Conservation (phyloP, 2,113 vertebrate species). For the Isichthys henryi region DNA sequence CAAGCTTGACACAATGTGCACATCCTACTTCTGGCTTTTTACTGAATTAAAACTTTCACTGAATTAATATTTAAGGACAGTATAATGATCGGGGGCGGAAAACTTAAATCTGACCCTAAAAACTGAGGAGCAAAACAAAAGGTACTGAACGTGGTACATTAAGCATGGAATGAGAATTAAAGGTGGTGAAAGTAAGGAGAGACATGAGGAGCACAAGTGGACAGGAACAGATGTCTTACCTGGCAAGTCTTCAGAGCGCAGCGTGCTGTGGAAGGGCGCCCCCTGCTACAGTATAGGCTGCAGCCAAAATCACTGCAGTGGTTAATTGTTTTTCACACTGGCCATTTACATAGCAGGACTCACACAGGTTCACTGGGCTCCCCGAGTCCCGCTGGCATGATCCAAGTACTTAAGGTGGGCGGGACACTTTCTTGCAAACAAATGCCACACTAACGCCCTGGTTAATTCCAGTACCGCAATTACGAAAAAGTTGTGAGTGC, state of each 20-base stretch:
- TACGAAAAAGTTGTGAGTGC: background rate
- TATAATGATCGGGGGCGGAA: background rate
- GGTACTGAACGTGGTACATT: background rate
- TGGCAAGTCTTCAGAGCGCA: conserved; percentile 88
- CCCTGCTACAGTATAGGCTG: conserved; percentile 84
- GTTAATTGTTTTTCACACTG: conserved; percentile 57
- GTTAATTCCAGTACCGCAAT: background rate
- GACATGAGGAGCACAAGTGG: conserved; percentile 36
- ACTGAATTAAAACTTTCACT: background rate
- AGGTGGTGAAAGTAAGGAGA: conserved; percentile 26
- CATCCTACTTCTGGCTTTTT: background rate
- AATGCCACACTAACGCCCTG: background rate
- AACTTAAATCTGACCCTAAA: background rate
- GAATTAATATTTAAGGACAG: background rate
- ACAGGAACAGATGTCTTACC: conserved; percentile 75
- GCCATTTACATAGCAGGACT: conserved; percentile 56
- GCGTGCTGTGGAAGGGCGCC: conserved; percentile 99
- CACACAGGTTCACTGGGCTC: conserved; percentile 62
- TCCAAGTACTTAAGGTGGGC: background rate
- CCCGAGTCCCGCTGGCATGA: conserved; percentile 19
- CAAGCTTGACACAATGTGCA: background rate
- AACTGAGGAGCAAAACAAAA: background rate
- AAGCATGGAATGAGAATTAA: background rate
- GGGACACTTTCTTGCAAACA: background rate
- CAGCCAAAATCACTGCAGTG: conserved; percentile 69